Evolutionary conservation across 92 coral and sea anemone genomes (phyloP).

Genomic region (Porites rus): DNA sequence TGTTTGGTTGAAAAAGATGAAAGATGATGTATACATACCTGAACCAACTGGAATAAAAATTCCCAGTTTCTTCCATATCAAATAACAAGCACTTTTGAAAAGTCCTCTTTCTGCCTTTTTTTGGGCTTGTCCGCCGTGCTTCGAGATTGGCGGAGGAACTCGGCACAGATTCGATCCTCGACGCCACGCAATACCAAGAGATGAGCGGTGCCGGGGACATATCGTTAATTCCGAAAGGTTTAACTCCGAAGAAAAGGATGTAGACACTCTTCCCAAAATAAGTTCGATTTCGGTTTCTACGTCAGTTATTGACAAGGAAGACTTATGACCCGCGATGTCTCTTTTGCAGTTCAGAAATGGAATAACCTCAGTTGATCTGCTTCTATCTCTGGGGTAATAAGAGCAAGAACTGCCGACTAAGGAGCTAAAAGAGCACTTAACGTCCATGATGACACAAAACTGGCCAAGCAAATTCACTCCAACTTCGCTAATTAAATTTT

Average conservation of each 20-base stretch:
- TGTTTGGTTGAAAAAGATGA: too few species aligned
- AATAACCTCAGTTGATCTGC: constrained; percentile 22
- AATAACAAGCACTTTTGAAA: neutral
- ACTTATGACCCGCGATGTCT: constrained; percentile 6
- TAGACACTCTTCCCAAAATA: neutral
- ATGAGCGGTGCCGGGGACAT: too few species aligned
- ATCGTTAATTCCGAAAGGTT: neutral
- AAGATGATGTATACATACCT: neutral
- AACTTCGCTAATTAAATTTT: too few species aligned
- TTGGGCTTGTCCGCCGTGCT: neutral
- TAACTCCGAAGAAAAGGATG: neutral
- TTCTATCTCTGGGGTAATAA: constrained; percentile 31
- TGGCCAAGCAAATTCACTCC: too few species aligned
- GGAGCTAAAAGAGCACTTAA: constrained; percentile 31
- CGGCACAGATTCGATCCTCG: neutral
- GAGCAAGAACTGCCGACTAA: constrained; percentile 30
- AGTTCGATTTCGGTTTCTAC: constrained; percentile 14
- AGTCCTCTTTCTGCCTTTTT: constrained; percentile 13
- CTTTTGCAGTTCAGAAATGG: constrained; percentile 13
- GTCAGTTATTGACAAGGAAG: neutral
- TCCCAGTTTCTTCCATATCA: too few species aligned
- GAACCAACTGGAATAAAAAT: too few species aligned
- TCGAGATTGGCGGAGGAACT: neutral
- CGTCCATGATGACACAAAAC: constrained; percentile 15
- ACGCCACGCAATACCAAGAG: constrained; percentile 2